Conservation (phyloP, 2,888 invertebrate genomes). For the Julus scandinavius region DNA sequence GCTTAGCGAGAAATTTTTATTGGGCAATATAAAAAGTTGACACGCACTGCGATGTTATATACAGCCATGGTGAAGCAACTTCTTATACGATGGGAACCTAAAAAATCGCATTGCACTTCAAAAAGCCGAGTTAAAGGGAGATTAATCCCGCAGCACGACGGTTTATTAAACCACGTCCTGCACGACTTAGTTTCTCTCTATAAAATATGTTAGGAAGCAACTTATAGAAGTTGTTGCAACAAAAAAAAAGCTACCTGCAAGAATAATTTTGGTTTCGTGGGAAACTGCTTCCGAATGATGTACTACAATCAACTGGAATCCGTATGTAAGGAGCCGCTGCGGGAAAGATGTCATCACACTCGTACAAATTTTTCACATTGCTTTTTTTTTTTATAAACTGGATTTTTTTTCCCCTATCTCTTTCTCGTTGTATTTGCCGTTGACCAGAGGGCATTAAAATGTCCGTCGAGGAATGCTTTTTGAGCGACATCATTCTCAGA, state of each 20-base stretch:
- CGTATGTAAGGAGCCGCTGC: constrained; percentile 23
- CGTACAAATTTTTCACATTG: constrained; percentile 19
- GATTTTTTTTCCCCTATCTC: not conserved
- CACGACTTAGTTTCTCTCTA: not conserved
- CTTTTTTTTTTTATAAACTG: not conserved
- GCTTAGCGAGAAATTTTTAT: too few species aligned
- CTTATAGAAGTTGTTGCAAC: not conserved
- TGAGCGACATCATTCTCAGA: not conserved
- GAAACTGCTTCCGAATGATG: constrained; percentile 24
- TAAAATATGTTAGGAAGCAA: constrained; percentile 5
- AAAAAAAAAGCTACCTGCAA: constrained; percentile 10
- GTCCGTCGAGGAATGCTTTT: constrained; percentile 6
- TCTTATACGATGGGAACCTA: not conserved
- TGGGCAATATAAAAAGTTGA: too few species aligned
- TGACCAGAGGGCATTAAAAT: constrained; percentile 3
- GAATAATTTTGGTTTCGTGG: constrained; percentile 42
- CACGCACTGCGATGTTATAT: too few species aligned
- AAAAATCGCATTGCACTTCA: not conserved
- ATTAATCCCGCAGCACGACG: not conserved
- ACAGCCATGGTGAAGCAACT: too few species aligned
- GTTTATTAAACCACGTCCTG: not conserved
- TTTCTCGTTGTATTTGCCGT: not conserved
- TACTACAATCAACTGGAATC: constrained; percentile 42
- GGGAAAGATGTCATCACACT: constrained; percentile 42
- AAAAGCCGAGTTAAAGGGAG: not conserved